Evolutionary conservation across 2,797 vertebrate genomes (phyloP).

Genomic region (Hephaestus fuliginosus): DNA sequence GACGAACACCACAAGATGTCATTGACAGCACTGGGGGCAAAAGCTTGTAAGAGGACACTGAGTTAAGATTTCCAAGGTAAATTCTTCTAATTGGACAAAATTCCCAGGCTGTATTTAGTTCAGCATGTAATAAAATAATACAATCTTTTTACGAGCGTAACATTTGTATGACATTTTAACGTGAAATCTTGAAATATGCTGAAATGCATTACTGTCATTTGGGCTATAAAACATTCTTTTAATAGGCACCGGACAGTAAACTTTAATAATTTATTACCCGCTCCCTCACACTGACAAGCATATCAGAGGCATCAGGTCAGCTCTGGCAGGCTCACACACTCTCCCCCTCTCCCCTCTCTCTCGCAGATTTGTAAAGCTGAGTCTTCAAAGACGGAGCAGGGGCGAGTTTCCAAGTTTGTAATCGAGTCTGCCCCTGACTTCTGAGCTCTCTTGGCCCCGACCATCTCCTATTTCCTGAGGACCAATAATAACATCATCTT

Average conservation of each 20-base stretch:
- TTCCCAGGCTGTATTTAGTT: not conserved
- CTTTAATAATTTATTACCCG: not conserved
- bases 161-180: not conserved
- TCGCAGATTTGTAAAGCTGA: constrained; percentile 45
- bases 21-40: not conserved
- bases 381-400: constrained; percentile 58
- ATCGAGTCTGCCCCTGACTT: constrained; percentile 68
- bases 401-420: constrained; percentile 63
- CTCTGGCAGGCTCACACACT: constrained; percentile 17
- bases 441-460: constrained; percentile 48
- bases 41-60: not conserved
- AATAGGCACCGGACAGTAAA: not conserved
- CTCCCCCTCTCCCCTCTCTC: constrained; percentile 18
- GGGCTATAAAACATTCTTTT: not conserved
- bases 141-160: not conserved
- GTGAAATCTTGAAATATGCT: constrained; percentile 1
- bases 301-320: constrained; percentile 28
- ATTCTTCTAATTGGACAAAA: not conserved
- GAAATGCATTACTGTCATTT: not conserved
- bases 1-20: not conserved
- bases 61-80: not conserved
- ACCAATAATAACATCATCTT: constrained; percentile 70
- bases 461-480: constrained; percentile 60
- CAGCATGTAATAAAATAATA: not conserved
- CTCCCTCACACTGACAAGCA: constrained; percentile 6